Evolutionary conservation across 2,888 invertebrate species (phyloP), one percentile per base, ranked within the genome.

Genomic region (Cerceris ruficornis): DNA sequence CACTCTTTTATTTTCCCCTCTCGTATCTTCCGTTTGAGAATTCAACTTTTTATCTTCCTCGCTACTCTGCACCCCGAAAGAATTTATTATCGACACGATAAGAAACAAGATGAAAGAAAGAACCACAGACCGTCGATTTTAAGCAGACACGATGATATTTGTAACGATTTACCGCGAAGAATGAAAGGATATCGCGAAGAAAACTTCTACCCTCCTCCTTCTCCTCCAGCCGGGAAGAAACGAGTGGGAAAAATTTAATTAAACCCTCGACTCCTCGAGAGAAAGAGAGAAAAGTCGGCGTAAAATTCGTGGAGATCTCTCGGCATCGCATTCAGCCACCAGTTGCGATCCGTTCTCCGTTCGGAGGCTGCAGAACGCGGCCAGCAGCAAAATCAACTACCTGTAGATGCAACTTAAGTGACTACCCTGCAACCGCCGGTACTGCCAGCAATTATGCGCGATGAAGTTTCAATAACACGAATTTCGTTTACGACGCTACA

Each of bases 311-410:
- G 54, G 68, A 75, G 78, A 78, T 74, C 74, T 60, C 77, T 68
- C 50, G 43, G 52, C 73, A 62, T 80, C 73, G 70, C 64, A 74
- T 74, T 78, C 78, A 69, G 75, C 69, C 84, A 86, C 86, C 85
- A 85, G 85, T 88, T 86, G 86, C 88, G 75, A 85, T 87, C 83
- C 69, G 79, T 69, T 77, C 79, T 60, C 42, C 49, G 69, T 59
- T 77, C 83, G 81, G 85, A 83, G 80, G 62, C 81, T 80, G 71
- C 84, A 86, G 86, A 87, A 87, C 85, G 84, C 87, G 85, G 82
- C 85, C 84, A 85, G 85, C 84, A 83, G 87, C 83, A 81, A 88
- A 90, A 87, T 90, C 90, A 89, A 90, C 90, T 89, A 90, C 90
- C 89, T 90, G 89, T 90, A 88, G 90, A 90, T 90, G 81, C 86